Percentiles rank a stretch among this genome's conserved stretches.
Conservation (phyloP, 2,888 invertebrate genomes). For the Morpho helenor region DNA sequence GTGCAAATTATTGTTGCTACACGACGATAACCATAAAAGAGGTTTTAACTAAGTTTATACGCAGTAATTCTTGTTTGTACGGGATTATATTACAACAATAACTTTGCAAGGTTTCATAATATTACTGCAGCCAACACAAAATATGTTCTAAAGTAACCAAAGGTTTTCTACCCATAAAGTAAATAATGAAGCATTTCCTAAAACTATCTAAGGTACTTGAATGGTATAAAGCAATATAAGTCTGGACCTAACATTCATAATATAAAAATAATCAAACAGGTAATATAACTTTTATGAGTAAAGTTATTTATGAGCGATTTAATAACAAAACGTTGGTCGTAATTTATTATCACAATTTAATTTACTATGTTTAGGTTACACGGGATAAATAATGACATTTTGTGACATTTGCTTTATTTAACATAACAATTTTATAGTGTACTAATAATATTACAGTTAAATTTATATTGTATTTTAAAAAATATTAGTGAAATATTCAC, state of each 20-base stretch:
- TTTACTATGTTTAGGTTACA: conserved; percentile 19
- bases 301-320: conserved; percentile 27
- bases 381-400: background rate
- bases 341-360: conserved; percentile 27
- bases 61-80: background rate
- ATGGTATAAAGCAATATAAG: conserved; percentile 12
- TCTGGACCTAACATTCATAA: conserved; percentile 20
- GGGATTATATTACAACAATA: background rate
- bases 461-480: too few species aligned
- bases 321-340: conserved; percentile 22
- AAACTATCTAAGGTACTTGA: conserved; percentile 5
- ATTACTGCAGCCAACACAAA: background rate
- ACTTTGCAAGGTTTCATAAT: background rate
- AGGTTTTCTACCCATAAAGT: background rate
- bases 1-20: background rate
- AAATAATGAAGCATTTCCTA: background rate
- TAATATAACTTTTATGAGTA: conserved; percentile 25
- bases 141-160: background rate
- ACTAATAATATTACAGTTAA: too few species aligned
- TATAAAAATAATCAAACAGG: conserved; percentile 22
- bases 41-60: background rate
- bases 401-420: conserved; percentile 6
- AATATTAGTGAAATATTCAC: too few species aligned
- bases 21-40: background rate
- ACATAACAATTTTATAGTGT: background rate